These are phyloP conservation scores for Asbolus verrucosus DNA, from an alignment of 1,140 invertebrate genomes.

Conservation along the genomic window DNA sequence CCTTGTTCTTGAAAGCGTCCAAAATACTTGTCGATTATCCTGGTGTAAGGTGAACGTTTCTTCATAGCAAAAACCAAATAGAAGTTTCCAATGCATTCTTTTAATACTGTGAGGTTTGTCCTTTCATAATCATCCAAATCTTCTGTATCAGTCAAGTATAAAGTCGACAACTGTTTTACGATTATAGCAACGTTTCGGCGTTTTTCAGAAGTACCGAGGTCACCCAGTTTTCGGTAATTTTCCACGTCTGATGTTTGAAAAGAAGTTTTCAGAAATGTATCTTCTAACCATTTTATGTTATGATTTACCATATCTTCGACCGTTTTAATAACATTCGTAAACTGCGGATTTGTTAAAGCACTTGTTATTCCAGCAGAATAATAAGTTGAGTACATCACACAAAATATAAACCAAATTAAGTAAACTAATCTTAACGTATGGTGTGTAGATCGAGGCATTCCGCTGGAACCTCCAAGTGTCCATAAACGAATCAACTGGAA, in stretches of 20 bases:
- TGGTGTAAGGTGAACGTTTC: constrained; percentile 40
- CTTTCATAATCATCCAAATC: constrained; percentile 17
- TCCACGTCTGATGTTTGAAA: neutral
- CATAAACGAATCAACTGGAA: neutral
- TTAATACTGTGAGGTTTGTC: constrained; percentile 19
- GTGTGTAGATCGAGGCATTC: neutral
- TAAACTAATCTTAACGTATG: neutral
- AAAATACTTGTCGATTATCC: constrained; percentile 21
- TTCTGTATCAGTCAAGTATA: constrained; percentile 41
- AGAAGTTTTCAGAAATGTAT: constrained; percentile 1
- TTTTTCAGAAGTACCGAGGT: neutral
- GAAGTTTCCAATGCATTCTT: constrained; percentile 29
- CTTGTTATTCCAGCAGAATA: constrained; percentile 40
- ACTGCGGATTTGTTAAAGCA: constrained; percentile 19
- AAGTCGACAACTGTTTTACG: constrained; percentile 10
- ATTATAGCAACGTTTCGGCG: neutral
- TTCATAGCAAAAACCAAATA: constrained; percentile 37
- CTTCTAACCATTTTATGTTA: constrained; percentile 36
- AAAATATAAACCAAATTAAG: constrained; percentile 1
- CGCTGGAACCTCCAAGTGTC: constrained; percentile 1
- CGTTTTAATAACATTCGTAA: constrained; percentile 22
- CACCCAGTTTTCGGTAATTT: neutral
- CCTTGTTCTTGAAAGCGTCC: constrained; percentile 28
- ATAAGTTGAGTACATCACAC: constrained; percentile 30
- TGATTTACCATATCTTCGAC: constrained; percentile 43